Evolutionary conservation across 2,888 invertebrate genomes (phyloP).

Genomic region (Ormyrus thymus): DNA sequence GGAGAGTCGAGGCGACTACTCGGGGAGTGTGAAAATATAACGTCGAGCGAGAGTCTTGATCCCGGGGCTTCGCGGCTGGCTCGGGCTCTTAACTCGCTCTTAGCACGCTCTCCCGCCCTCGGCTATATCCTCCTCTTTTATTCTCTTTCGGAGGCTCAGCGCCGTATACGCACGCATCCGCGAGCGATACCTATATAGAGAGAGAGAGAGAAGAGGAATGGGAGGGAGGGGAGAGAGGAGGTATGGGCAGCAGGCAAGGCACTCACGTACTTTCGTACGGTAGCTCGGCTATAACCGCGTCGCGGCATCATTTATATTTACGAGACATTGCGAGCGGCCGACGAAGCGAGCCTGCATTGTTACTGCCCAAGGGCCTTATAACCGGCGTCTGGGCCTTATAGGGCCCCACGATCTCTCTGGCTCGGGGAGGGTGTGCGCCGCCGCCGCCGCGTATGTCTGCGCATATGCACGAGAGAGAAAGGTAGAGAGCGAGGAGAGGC

Average conservation of each 20-base stretch:
- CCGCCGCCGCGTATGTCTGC: neutral
- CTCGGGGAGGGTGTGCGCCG: neutral
- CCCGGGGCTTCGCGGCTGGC: neutral
- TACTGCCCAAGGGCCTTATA: conserved; percentile 67
- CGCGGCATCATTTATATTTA: conserved; percentile 74
- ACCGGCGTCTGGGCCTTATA: conserved; percentile 69
- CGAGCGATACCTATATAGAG: conserved; percentile 5
- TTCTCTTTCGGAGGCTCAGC: neutral
- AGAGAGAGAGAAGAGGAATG: neutral
- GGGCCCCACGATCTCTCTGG: conserved; percentile 62
- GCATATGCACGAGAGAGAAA: neutral
- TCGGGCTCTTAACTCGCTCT: conserved; percentile 37
- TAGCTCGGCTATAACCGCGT: conserved; percentile 71
- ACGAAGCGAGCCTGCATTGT: conserved; percentile 63
- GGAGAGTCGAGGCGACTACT: conserved; percentile 1
- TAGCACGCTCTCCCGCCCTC: conserved; percentile 61
- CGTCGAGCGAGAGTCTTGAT: conserved; percentile 13
- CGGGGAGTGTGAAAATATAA: conserved; percentile 39
- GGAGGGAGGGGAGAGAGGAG: too few relatives aligned
- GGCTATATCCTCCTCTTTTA: conserved; percentile 54
- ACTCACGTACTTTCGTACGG: conserved; percentile 62
- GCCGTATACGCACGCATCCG: conserved; percentile 21
- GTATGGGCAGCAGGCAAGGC: conserved; percentile 34
- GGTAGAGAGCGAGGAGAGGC: too few relatives aligned
- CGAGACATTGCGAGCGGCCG: conserved; percentile 68